Conservation (phyloP, 2,113 vertebrate species). For the Neogobius melanostomus region DNA sequence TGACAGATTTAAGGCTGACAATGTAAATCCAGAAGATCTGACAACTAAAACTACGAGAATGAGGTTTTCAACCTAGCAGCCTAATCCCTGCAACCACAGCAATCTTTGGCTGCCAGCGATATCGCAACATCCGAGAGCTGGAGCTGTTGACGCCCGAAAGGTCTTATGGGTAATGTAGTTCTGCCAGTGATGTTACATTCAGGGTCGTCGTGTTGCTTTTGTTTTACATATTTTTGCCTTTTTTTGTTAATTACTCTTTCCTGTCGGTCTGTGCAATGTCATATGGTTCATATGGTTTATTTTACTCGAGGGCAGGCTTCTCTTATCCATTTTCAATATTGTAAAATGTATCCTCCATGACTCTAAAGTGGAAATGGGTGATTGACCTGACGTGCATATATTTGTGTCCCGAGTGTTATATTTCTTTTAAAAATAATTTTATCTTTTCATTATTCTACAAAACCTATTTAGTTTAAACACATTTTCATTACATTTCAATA, state of each 20-base stretch:
- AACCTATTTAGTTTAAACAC: too few relatives aligned
- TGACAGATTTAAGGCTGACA: not conserved
- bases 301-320: too few relatives aligned
- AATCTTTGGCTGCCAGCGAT: constrained; percentile 64
- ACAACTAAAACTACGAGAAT: constrained; percentile 35
- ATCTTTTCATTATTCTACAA: too few relatives aligned
- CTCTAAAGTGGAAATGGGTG: too few relatives aligned
- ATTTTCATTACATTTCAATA: too few relatives aligned
- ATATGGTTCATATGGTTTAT: too few relatives aligned
- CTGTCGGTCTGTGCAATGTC: too few relatives aligned
- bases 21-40: constrained; percentile 12
- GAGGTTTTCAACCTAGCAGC: constrained; percentile 40
- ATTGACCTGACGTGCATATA: too few relatives aligned
- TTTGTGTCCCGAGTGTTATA: too few relatives aligned
- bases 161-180: constrained; percentile 67
- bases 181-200: not conserved
- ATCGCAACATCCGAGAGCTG: constrained; percentile 71
- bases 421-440: too few relatives aligned
- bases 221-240: not conserved
- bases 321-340: too few relatives aligned
- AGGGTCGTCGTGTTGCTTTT: not conserved
- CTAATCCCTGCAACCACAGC: constrained; percentile 67
- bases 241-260: not conserved
- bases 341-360: too few relatives aligned
- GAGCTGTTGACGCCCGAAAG: constrained; percentile 53